Evolutionary conservation across 2,888 invertebrate genomes (phyloP), one percentile per base, ranked within the genome.

Genomic region (Drosophila picticornis): DNA sequence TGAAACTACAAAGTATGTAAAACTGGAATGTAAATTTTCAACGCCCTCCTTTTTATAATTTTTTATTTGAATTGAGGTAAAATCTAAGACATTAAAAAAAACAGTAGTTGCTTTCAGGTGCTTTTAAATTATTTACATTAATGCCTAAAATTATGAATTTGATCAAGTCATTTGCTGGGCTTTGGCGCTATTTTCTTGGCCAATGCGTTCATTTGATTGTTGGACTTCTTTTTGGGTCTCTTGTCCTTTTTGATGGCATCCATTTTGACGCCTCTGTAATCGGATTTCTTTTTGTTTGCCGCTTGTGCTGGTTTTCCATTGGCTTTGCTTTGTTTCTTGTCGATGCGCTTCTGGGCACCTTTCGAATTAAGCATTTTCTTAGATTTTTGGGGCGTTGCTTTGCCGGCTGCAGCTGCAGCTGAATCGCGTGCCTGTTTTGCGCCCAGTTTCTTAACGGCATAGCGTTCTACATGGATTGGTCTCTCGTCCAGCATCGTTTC

Each of bases 131-230:
- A 80, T 80, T 52, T 77, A 81, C 77, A 81, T 46, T 11, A 36
- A 66, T 43, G 32, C 32, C 27, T 59, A 51, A 19, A 67, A 3
- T 27, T 38, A 56, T 55, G 29, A 64, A 59, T 40, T 40, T 13
- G 53, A n/a, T 34, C 13, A 60, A 40, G 16, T 73, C 38, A 87
- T 16, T 67, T 84, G 36, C 67, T 81, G 4, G 32, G 29, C 34
- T 83, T 84, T 11, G 93, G 93, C 2, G 93, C 93, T 67, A 93
- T 93, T 84, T 93, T 93, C 62, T 91, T 92, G 5, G 92, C 93
- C 66, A 93, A 65, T 9, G 84, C 78, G 25, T 84, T 81, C 76
- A 91, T 76, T 57, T 88, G 79, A 38, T 74, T 83, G n/a, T 88
- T 90, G 0, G 76, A 72, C 66, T 87, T 91, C 73, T 91, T 90